phyloP scores from a whole-genome alignment of 2,888 invertebrate genomes.

The Luffia ferchaultella region DNA sequence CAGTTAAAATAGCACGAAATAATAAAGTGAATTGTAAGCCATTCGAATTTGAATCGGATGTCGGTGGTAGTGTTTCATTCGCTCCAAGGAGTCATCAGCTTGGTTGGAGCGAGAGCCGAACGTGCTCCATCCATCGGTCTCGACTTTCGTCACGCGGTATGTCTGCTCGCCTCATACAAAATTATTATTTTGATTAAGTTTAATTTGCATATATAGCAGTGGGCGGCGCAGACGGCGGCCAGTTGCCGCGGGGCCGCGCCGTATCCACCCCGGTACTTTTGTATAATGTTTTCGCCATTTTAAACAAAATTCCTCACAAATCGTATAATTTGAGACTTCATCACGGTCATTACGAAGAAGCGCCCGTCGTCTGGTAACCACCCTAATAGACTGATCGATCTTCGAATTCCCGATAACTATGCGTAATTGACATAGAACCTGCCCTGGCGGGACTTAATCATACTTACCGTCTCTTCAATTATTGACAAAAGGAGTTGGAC shows the following conservation, averaged over 20 bases:
- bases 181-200: conserved; percentile 66
- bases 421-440: conserved; percentile 57
- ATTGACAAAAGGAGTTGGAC: too few species aligned
- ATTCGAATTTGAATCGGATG: conserved; percentile 54
- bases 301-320: conserved; percentile 65
- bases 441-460: conserved; percentile 50
- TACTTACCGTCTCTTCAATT: conserved; percentile 45
- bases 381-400: conserved; percentile 51
- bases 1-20: conserved; percentile 48
- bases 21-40: conserved; percentile 48
- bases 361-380: conserved; percentile 49
- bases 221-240: conserved; percentile 19
- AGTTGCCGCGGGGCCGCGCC: conserved; percentile 44
- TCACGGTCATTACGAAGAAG: conserved; percentile 63
- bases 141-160: conserved; percentile 21
- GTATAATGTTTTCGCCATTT: conserved; percentile 67
- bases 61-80: conserved; percentile 20
- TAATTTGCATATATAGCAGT: conserved; percentile 57
- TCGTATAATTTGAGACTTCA: conserved; percentile 62
- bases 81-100: not conserved
- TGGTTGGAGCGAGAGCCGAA: conserved; percentile 35
- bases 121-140: too few species aligned
- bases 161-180: conserved; percentile 38
- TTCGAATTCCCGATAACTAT: conserved; percentile 62
- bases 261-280: conserved; percentile 61